Base-by-base conservation (phyloP, 1,140 invertebrate species). In the Apis dorsata region DNA sequence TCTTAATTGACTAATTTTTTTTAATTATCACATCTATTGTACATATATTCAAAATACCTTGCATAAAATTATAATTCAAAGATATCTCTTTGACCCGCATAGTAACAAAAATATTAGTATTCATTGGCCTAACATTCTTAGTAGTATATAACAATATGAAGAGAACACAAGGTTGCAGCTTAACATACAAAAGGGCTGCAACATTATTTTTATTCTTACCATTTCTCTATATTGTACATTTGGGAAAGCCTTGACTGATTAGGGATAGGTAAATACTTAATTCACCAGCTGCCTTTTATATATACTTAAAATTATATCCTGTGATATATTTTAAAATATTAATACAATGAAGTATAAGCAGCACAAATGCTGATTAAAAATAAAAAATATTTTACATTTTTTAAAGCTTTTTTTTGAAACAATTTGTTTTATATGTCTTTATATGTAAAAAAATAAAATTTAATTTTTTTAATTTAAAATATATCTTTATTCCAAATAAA, bases 151-250 rank as follows among this genome's bases (percentile, higher is more conserved):
- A 91, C 84, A 81, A 91, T 86, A 91, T 89, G 89, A 88, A 91
- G 74, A 88, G 88, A 93, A 93, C 92, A 92, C 92, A 90, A 90
- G 90, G 92, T 94, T 92, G 91, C 92, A 91, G 88, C 90, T 93
- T 90, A 85, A 89, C 90, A 93, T 94, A 94, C 91, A 94, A 94
- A 94, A 94, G 93, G 93, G 93, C 93, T 94, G 92, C 93, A 91
- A 91, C 75, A 90, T 89, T 85, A 89, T 85, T 81, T 86, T 86
- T 85, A 79, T 68, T 72, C 80, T 80, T 82, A 77, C 82, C 85
- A 86, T 86, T 90, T 69, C 68, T 81, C 80, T 75, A 79, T 80
- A 73, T 69, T 55, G 72, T 81, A 68, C 49, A 80, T 82, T 76
- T 51, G 75, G 81, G 72, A 76, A 86, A 86, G 68, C 15, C 19